Conservation (phyloP, 2,797 vertebrate genomes). For the Catostomus latipinnis region DNA sequence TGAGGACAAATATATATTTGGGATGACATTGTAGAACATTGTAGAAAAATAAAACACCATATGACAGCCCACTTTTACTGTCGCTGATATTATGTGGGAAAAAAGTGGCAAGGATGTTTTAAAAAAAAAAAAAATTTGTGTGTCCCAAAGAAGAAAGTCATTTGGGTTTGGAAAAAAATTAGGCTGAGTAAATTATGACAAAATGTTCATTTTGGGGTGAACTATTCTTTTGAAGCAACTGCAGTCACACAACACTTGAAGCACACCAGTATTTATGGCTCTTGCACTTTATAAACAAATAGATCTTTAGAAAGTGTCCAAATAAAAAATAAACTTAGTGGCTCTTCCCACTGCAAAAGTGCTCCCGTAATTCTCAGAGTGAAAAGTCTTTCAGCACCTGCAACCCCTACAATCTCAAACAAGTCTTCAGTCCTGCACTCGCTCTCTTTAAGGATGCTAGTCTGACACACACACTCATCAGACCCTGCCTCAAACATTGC, state of each 20-base stretch:
- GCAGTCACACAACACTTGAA: background rate
- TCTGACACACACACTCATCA: slow-evolving; percentile 44
- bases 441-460: slow-evolving; percentile 62
- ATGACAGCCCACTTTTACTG: too few species aligned
- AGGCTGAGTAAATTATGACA: too few species aligned
- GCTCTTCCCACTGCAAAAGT: background rate
- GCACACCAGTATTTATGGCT: slow-evolving; percentile 17
- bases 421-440: slow-evolving; percentile 21
- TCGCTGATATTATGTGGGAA: too few species aligned
- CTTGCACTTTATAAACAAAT: slow-evolving; percentile 20
- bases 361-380: slow-evolving; percentile 19
- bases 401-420: slow-evolving; percentile 23
- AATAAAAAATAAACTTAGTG: background rate
- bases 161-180: too few species aligned
- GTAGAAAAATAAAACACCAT: too few species aligned
- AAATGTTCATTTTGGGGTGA: too few species aligned
- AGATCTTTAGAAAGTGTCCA: slow-evolving; percentile 17
- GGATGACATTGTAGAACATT: too few species aligned
- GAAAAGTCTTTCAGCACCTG: slow-evolving; percentile 24
- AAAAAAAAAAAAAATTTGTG: too few species aligned
- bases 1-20: too few species aligned
- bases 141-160: too few species aligned
- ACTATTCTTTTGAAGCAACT: too few species aligned
- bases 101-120: too few species aligned
- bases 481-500: slow-evolving; percentile 35